A percentile compares a stretch with the other conserved stretches of the same genome.
These are phyloP conservation scores for Platycnemis pennipes DNA, from an alignment of 2,888 invertebrate species.

Conservation along the genomic window DNA sequence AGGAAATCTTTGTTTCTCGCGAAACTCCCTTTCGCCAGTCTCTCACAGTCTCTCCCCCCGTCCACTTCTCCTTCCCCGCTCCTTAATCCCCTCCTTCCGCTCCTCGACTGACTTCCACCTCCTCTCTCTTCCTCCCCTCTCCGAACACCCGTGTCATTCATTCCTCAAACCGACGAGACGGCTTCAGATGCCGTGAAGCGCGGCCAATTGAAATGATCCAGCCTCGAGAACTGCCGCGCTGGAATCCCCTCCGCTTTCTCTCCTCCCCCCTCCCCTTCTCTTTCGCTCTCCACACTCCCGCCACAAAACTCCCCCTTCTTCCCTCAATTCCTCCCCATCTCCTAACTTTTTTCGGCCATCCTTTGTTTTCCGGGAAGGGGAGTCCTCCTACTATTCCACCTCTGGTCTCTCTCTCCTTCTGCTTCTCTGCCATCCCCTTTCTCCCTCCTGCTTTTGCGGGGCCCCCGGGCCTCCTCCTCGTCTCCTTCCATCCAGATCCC, in stretches of 20 bases:
- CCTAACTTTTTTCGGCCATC: neutral
- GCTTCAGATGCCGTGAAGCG: slow-evolving; percentile 51
- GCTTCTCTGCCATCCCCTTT: neutral
- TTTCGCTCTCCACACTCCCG: neutral
- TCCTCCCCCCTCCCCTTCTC: neutral
- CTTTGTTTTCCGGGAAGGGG: neutral
- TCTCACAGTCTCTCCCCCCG: neutral
- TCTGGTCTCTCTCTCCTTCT: neutral
- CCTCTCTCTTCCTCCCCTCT: too few species aligned
- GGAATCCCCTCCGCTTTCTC: neutral
- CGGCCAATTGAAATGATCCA: slow-evolving; percentile 63
- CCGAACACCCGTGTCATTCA: slow-evolving; percentile 20
- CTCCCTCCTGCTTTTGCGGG: neutral
- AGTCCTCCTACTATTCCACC: neutral
- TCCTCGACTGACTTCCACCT: neutral
- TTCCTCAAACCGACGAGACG: slow-evolving; percentile 50
- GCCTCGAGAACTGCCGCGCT: neutral
- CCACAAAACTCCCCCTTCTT: neutral
- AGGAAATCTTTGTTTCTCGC: slow-evolving; percentile 13
- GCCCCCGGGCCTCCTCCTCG: neutral
- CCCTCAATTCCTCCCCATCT: neutral
- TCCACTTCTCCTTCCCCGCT: neutral
- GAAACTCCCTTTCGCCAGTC: neutral
- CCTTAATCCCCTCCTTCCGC: neutral
- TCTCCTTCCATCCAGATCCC: neutral